phyloP scores from a whole-genome alignment of 2,113 vertebrate genomes.

The Upupa epops region DNA sequence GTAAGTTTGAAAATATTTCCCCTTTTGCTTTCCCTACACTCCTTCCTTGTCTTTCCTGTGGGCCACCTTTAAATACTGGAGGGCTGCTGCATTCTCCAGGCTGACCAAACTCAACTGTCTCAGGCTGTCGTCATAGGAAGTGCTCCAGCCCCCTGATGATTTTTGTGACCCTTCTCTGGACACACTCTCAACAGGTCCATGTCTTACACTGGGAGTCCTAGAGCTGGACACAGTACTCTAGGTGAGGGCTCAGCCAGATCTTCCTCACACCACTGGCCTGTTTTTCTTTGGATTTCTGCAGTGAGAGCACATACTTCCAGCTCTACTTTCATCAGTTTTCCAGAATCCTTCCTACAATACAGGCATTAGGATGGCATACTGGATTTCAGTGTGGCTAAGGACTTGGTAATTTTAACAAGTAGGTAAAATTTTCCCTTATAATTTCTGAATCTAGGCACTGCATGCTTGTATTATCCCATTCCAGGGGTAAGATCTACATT shows the following conservation, averaged over 20 bases:
- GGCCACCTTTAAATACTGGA: not conserved
- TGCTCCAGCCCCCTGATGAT: not conserved
- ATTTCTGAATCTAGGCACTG: not conserved
- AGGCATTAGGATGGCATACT: fast-evolving
- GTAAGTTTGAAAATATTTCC: not conserved
- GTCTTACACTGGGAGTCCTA: not conserved
- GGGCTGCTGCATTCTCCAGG: not conserved
- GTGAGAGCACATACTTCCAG: not conserved
- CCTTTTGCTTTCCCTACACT: not conserved
- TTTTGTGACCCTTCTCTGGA: not conserved
- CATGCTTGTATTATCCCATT: not conserved
- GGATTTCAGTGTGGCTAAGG: not conserved
- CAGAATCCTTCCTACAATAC: not conserved
- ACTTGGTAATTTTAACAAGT: not conserved
- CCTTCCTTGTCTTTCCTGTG: not conserved
- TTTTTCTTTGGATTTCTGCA: not conserved
- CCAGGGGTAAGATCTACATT: not conserved
- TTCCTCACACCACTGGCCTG: not conserved
- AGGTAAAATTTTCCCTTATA: not conserved
- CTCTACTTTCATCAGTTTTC: not conserved
- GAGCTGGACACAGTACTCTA: not conserved
- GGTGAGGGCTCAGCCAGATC: not conserved
- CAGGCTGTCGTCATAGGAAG: not conserved
- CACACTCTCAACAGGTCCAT: not conserved
- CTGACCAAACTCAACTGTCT: not conserved